Conservation (phyloP, 1,140 invertebrate genomes). For the Drosophila truncata region DNA sequence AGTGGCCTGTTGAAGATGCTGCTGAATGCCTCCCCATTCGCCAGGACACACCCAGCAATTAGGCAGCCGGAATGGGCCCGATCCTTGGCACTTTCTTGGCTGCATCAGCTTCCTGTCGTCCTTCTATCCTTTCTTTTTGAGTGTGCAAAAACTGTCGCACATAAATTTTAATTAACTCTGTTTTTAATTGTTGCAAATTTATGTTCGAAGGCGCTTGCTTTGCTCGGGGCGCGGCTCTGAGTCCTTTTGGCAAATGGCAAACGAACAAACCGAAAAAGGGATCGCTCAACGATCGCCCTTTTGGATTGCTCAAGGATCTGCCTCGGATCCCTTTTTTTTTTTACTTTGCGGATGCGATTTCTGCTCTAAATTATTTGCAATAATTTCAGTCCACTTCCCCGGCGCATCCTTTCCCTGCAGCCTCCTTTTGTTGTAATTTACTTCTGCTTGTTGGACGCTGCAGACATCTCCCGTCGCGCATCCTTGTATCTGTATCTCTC, state of each 20-base stretch:
- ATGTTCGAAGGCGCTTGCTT: conserved; percentile 48
- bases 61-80: conserved; percentile 52
- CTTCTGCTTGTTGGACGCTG: conserved; percentile 67
- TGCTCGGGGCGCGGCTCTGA: not conserved
- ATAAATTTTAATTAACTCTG: conserved; percentile 85
- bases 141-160: conserved; percentile 78
- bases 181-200: conserved; percentile 84
- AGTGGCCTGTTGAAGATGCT: conserved; percentile 53
- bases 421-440: conserved; percentile 78
- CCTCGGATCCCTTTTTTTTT: conserved; percentile 46
- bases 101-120: not conserved
- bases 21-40: conserved; percentile 36
- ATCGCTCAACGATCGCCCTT: conserved; percentile 23
- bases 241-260: conserved; percentile 59
- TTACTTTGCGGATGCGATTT: conserved; percentile 60
- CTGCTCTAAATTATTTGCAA: conserved; percentile 84
- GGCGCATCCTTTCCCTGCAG: conserved; percentile 39
- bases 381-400: conserved; percentile 62
- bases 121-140: conserved; percentile 31
- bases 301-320: conserved; percentile 28
- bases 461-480: conserved; percentile 44
- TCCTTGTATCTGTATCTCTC: conserved; percentile 34
- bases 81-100: conserved; percentile 15
- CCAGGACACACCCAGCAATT: conserved; percentile 77
- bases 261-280: conserved; percentile 67